Percentiles rank a stretch among this genome's conserved stretches.
Conservation (phyloP, 2,113 vertebrate species). For the Patagioenas fasciata region DNA sequence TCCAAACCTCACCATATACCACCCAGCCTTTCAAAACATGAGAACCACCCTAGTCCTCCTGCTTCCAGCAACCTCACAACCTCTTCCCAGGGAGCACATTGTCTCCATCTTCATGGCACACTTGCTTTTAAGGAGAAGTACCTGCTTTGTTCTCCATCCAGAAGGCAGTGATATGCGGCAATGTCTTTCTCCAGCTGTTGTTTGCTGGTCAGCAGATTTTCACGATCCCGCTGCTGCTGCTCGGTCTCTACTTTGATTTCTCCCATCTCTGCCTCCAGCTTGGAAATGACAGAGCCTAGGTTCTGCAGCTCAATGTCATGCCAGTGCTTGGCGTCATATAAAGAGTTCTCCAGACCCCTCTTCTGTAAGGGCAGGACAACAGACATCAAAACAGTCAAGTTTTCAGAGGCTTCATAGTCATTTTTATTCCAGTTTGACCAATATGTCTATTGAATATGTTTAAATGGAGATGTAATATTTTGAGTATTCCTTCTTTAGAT, state of each 20-base stretch:
- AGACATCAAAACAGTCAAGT: neutral
- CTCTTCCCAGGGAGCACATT: neutral
- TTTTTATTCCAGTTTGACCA: neutral
- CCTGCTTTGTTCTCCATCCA: conserved; percentile 88
- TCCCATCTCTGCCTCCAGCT: conserved; percentile 88
- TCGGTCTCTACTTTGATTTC: conserved; percentile 85
- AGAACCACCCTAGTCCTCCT: neutral
- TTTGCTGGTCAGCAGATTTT: conserved; percentile 82
- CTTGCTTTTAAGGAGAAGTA: conserved; percentile 14
- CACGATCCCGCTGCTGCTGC: conserved; percentile 84
- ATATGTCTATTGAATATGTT: neutral
- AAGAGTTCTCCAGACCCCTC: conserved; percentile 89
- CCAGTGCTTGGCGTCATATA: conserved; percentile 90
- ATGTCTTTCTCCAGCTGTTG: conserved; percentile 87
- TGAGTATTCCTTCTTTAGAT: neutral
- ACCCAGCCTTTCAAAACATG: neutral
- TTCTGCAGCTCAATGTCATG: conserved; percentile 93
- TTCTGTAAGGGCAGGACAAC: conserved; percentile 77
- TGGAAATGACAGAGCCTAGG: conserved; percentile 85
- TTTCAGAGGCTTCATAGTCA: neutral
- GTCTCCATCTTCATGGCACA: neutral
- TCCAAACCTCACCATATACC: neutral
- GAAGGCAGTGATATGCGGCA: conserved; percentile 84
- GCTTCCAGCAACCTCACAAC: neutral
- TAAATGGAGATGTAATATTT: neutral